These are phyloP conservation scores for Saturnia pavonia DNA, from an alignment of 2,888 invertebrate species.

Conservation along the genomic window DNA sequence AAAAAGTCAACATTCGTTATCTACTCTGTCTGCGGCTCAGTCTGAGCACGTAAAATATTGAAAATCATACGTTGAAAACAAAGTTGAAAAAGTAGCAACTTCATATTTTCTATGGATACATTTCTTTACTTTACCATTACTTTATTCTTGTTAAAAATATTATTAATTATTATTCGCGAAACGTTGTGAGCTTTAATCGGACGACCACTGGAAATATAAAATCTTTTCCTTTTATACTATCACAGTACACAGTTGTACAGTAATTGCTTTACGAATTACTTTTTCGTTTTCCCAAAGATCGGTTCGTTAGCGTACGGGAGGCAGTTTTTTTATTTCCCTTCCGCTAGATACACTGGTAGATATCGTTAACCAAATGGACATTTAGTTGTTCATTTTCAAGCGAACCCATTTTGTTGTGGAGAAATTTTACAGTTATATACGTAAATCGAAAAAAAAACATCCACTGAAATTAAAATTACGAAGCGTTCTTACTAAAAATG, in stretches of 20 bases:
- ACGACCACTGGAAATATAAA: constrained; percentile 17
- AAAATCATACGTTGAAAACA: not conserved
- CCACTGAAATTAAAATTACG: too few species aligned
- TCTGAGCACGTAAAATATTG: constrained; percentile 4
- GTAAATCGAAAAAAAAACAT: not conserved
- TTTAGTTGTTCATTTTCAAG: constrained; percentile 1
- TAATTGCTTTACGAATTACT: constrained; percentile 41
- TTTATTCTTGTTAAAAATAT: not conserved
- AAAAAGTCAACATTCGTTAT: not conserved
- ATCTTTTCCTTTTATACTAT: constrained; percentile 26
- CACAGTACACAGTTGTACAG: constrained; percentile 26
- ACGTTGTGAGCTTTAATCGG: not conserved
- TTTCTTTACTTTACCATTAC: not conserved
- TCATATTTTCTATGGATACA: not conserved
- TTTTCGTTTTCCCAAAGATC: constrained; percentile 37
- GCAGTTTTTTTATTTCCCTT: constrained; percentile 46
- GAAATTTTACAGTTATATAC: not conserved
- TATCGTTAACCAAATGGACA: constrained; percentile 1
- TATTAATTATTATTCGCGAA: not conserved
- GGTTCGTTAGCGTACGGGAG: constrained; percentile 46
- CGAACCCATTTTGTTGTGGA: not conserved
- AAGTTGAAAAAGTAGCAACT: not conserved
- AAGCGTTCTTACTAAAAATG: too few species aligned
- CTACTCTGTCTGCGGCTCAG: not conserved
- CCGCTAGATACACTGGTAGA: constrained; percentile 27